A percentile compares a stretch with the other conserved stretches of the same genome.
Conservation (phyloP, 2,888 invertebrate species). For the Sabatieria punctata region DNA sequence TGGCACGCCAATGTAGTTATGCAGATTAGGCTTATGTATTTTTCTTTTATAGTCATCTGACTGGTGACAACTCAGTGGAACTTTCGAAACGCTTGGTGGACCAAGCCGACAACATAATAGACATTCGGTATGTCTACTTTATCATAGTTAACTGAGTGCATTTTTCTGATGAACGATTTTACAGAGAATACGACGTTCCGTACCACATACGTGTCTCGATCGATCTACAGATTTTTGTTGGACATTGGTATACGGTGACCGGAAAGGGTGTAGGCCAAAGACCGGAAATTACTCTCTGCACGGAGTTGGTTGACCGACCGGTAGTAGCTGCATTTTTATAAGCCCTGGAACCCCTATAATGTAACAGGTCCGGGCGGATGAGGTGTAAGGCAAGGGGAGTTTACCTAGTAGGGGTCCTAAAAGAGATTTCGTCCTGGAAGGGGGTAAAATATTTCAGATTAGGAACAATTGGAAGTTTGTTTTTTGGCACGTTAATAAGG, state of each 20-base stretch:
- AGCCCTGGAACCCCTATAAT: no score
- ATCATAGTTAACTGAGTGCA: conserved; percentile 1
- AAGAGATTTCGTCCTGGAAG: no score
- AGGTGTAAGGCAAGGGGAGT: no score
- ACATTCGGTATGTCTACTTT: conserved; percentile 53
- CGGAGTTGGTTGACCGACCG: conserved; percentile 75
- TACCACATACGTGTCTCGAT: conserved; percentile 92
- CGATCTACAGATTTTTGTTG: conserved; percentile 81
- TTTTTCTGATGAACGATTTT: conserved; percentile 6
- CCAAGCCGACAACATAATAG: conserved; percentile 78
- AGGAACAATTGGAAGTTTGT: no score
- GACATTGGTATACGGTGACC: conserved; percentile 79
- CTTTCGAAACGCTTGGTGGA: conserved; percentile 36
- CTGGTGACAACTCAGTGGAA: conserved; percentile 12
- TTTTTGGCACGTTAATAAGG: no score
- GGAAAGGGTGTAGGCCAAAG: conserved; percentile 44
- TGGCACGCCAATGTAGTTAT: no score
- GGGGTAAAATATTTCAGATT: no score
- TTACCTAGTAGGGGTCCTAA: no score
- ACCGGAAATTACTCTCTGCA: conserved; percentile 53
- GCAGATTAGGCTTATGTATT: no score
- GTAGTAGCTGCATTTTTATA: conserved; percentile 32
- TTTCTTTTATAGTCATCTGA: conserved; percentile 15
- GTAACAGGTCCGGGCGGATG: no score
- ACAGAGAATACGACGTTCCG: conserved; percentile 88